Conservation (phyloP, 2,113 vertebrate species). For the Xyrauchen texanus region DNA sequence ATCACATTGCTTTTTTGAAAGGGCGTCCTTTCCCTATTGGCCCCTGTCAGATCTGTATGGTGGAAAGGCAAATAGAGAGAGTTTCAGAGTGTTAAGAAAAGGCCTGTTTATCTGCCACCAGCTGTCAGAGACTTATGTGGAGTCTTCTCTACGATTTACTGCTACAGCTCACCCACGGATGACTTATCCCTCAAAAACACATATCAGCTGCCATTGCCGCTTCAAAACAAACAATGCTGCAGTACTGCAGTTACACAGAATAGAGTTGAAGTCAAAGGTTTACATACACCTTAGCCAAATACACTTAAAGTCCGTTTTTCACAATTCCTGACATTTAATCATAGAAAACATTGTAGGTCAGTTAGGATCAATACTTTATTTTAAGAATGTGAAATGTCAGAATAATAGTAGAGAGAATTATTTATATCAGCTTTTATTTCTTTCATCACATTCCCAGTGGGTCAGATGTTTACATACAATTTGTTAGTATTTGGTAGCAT, state of each 20-base stretch:
- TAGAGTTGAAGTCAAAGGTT: no score
- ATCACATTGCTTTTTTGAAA: background rate
- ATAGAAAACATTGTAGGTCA: no score
- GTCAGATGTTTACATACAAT: no score
- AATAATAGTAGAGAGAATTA: no score
- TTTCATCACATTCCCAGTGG: no score
- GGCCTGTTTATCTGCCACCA: conserved; percentile 70
- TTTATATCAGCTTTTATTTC: no score
- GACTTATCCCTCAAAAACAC: conserved; percentile 28
- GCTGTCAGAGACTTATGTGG: conserved; percentile 66
- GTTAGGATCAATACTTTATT: no score
- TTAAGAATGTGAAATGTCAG: no score
- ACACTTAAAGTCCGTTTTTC: no score
- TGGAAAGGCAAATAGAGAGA: conserved; percentile 20
- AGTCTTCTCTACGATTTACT: conserved; percentile 17
- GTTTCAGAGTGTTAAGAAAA: conserved; percentile 54
- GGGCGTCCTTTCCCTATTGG: background rate
- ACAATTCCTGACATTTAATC: no score
- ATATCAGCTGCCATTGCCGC: conserved; percentile 3
- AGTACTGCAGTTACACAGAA: background rate
- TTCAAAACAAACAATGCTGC: conserved; percentile 9
- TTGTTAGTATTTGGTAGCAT: no score
- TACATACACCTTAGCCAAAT: no score
- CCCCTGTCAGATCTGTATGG: background rate
- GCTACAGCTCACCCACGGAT: conserved; percentile 25